Base-by-base conservation (phyloP, 2,888 invertebrate genomes). In the Tolmerus cingulatus region DNA sequence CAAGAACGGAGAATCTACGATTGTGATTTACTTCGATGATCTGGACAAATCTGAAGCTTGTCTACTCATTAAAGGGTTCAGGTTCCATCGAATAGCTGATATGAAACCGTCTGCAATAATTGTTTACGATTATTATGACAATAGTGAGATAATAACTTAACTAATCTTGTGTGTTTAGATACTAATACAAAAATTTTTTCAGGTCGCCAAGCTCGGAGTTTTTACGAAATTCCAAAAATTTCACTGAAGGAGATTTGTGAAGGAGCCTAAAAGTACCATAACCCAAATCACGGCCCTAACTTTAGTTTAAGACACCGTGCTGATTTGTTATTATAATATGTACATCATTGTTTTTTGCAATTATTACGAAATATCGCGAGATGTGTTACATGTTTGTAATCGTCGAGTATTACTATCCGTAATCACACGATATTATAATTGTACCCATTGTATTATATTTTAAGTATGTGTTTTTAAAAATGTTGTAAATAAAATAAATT, bases 61-160 rank as follows among this genome's bases (percentile, higher is more conserved):
- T 91, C 95, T 97, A 43, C 97, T 97, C 5, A 95, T 98, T 74
- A 96, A 96, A 7, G 97, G 97, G 7, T 96, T 96, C 90, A 95
- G 97, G 90, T 96, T 96, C 0, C 95, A 97, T 91, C 96, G 96
- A 91, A 96, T 97, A 16, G 97, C 97, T 4, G 95, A 96, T 84
- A 97, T 98, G 90, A 96, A 97, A 88, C 96, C 98, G 8, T 97
- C 96, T 37, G 95, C 96, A 90, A 97, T 98, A 89, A 95, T 95
- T 74, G 94, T 98, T 76, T 96, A 96, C 89, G 98, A 99, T 91
- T 97, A 98, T 90, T 98, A 98, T 90, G 98, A 98, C 92, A 97
- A 96, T 89, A 96, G 97, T 97, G 91, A 95, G 95, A 90, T 93
- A 95, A 89, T 95, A 96, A 90, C 96, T 40, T 16, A 1, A 81